Evolutionary conservation across 1,140 invertebrate genomes (phyloP), one percentile per base, ranked within the genome.

Genomic region (Magallana gigas): DNA sequence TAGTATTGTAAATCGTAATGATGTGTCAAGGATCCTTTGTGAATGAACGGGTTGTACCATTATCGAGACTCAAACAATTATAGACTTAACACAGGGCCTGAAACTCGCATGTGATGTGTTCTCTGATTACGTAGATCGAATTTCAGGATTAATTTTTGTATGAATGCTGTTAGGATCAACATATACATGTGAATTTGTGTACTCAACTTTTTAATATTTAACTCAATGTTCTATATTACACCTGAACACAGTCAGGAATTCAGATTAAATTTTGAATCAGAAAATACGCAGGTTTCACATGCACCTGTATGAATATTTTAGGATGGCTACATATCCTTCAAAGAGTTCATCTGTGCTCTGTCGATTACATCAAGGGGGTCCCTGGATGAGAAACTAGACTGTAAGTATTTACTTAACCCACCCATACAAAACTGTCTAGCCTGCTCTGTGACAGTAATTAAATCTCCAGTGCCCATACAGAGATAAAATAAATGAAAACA

Each of bases 361-460:
- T 94, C 93, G 23, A 91, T 95, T 6, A 94, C 94, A 14, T 94
- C 94, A 5, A 87, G 98, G 85, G 98, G 98, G 8, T 97, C 97
- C 3, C 96, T 97, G 2, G 97, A 98, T 92, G 98, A 99, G 93
- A 99, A 99, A 94, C 95, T 99, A 18, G 92, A 94, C 83, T 95
- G 94, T 95, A 91, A 94, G 93, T 93, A 81, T 8, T 8, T n/a
- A 9, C 12, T 59, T 18, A 56, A 14, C 14, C 60, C n/a, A 6
- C n/a, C 12, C n/a, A 1, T 12, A 62, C 60, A 62, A 62, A 62
- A 16, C 60, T 5, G 60, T 16, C 60, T 48, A 48, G 36, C 36
- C 36, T 48, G 36, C 36, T 48, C 36, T 14, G 18, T 64, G 14
- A 14, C 18, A 14, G 14, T 64, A 64, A 64, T 64, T 64, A 64